Conservation (phyloP, 2,888 invertebrate genomes). For the Keiferia lycopersicella region DNA sequence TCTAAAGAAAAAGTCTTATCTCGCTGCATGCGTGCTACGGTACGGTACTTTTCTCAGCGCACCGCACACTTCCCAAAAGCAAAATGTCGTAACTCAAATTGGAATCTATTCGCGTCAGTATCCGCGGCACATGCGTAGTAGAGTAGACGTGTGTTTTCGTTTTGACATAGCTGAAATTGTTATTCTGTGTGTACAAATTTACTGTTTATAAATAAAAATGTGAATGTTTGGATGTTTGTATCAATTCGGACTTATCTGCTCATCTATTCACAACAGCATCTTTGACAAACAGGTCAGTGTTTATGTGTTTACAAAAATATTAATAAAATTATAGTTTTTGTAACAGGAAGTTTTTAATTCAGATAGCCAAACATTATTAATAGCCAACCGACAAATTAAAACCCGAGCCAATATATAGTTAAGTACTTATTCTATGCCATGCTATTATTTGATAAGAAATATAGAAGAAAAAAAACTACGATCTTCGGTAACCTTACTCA, state of each 20-base stretch:
- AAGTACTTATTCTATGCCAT: too few relatives aligned
- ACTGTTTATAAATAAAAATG: conserved; percentile 56
- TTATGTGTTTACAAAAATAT: not conserved
- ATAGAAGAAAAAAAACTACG: too few relatives aligned
- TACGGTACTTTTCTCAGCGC: conserved; percentile 20
- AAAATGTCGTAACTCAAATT: conserved; percentile 47
- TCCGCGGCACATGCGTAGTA: conserved; percentile 46
- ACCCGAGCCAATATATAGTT: too few relatives aligned
- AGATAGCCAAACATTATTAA: not conserved
- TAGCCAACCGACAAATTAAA: too few relatives aligned
- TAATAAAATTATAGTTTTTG: not conserved
- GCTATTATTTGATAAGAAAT: too few relatives aligned
- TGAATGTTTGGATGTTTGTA: conserved; percentile 37
- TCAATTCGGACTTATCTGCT: conserved; percentile 34
- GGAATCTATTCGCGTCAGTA: conserved; percentile 52
- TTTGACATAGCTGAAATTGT: not conserved
- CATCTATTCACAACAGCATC: not conserved
- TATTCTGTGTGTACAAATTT: conserved; percentile 29
- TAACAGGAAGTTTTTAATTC: conserved; percentile 23
- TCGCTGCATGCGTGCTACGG: too few relatives aligned
- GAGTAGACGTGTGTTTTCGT: conserved; percentile 37
- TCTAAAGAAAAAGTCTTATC: too few relatives aligned
- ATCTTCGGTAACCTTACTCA: too few relatives aligned
- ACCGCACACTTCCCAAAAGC: conserved; percentile 28
- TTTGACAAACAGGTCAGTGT: conserved; percentile 17